Base-by-base conservation (phyloP, 2,113 vertebrate species). In the Burhinus oedicnemus region DNA sequence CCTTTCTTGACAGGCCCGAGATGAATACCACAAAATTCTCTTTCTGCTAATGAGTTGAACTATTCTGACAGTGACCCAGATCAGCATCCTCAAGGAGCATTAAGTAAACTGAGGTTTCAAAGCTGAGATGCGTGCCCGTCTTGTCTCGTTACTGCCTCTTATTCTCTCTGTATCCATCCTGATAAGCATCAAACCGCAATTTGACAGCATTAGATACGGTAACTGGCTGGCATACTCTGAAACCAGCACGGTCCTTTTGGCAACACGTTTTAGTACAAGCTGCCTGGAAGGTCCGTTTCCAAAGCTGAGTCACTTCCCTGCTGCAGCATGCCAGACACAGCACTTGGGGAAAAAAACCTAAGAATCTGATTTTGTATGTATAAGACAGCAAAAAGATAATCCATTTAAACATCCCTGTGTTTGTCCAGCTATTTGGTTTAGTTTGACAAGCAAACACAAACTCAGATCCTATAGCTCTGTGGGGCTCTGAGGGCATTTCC, bases 251-350 rank as follows among this genome's bases (percentile, higher is more conserved):
- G 86, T 69, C 64, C 80, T 92, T 89, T 77, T 60, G 90, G 80
- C 83, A 96, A 94, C 85, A 86, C 74, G 34, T 82, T 94, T 95
- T 64, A 82, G 77, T 55, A 81, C 65, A 79, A 95, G 90, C 93
- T 96, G 95, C 86, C 91, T 94, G 94, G 83, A 96, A 97, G 91
- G 66, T 86, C 91, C 2, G 0, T 75, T 87, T 87, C 74, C 85
- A 87, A 83, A 92, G 93, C 95, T 96, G 96, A 97, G 93, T 97
- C 97, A 97, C 76, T 95, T 97, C 87, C 77, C 91, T 34, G 32
- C 62, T 82, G 92, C 61, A 86, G 90, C 52, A 83, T 44, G 83
- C 80, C 94, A 95, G 90, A 81, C 18, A 86, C 58, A 92, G 93
- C 83, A 52, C 26, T 81, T 9, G 2, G 52, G 34, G 52, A 1